Conservation (phyloP, 2,797 vertebrate species). For the Tenualosa ilisha region DNA sequence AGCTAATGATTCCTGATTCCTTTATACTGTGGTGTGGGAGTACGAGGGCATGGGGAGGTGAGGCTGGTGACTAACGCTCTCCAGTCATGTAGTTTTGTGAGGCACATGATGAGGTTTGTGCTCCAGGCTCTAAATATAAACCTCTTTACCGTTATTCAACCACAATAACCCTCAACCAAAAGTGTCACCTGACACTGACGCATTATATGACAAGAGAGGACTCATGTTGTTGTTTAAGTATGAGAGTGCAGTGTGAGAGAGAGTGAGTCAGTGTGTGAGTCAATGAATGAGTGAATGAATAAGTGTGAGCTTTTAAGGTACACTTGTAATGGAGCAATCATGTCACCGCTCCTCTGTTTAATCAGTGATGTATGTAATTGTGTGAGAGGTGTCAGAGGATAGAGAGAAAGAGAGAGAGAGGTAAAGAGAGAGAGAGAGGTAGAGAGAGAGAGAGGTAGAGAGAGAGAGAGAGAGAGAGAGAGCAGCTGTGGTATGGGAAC, state of each 20-base stretch:
- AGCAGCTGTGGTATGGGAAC: conserved; percentile 25
- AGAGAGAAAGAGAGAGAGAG: neutral
- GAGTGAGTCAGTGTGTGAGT: neutral
- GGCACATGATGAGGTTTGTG: no score
- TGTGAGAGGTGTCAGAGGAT: neutral
- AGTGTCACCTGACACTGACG: neutral
- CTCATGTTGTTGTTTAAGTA: neutral
- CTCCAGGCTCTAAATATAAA: neutral
- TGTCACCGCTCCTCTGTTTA: neutral
- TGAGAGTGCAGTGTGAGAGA: neutral
- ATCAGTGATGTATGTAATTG: neutral
- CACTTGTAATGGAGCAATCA: neutral
- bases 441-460: neutral
- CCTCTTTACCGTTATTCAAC: neutral
- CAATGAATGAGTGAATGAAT: neutral
- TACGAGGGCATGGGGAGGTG: no score
- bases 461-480: neutral
- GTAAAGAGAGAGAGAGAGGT: neutral
- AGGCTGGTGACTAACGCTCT: neutral
- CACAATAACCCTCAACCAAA: neutral
- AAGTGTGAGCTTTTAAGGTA: neutral
- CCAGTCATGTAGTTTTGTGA: no score
- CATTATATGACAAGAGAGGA: neutral
- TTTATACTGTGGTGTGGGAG: neutral
- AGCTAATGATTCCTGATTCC: neutral